Conservation (phyloP, 2,888 invertebrate species). For the Stenodema calcarata region DNA sequence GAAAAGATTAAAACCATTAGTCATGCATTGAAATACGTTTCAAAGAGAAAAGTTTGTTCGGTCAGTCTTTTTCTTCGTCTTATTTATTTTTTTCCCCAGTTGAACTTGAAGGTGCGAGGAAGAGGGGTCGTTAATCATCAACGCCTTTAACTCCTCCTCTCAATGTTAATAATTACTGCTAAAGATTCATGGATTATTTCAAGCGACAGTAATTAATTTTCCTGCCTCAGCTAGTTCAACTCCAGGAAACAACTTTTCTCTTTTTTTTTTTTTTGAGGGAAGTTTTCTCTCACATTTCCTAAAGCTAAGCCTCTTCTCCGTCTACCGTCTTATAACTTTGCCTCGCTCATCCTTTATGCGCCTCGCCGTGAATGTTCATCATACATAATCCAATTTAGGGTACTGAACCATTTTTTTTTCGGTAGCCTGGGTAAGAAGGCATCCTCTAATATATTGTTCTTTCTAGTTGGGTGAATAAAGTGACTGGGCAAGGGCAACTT, state of each 20-base stretch:
- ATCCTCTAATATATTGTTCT: background rate
- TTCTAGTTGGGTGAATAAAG: background rate
- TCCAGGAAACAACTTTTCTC: conserved; percentile 2
- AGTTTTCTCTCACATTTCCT: background rate
- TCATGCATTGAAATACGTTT: background rate
- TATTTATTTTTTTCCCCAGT: background rate
- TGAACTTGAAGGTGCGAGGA: background rate
- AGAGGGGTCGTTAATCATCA: background rate
- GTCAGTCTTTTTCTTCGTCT: background rate
- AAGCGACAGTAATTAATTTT: background rate
- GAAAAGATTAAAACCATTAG: background rate
- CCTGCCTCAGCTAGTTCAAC: background rate
- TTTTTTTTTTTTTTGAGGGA: background rate
- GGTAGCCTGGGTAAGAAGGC: background rate
- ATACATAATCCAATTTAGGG: background rate
- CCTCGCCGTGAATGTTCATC: background rate
- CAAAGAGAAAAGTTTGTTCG: background rate
- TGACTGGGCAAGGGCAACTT: background rate
- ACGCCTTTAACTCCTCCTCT: background rate
- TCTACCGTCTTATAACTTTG: background rate
- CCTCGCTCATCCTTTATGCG: background rate
- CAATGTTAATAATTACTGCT: background rate
- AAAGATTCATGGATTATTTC: conserved; percentile 2
- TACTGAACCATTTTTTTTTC: background rate
- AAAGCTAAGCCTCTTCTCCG: background rate